Percentiles rank a stretch among this genome's conserved stretches.
These are phyloP conservation scores for Eublepharis macularius DNA, from an alignment of 2,113 vertebrate species.

Conservation along the genomic window DNA sequence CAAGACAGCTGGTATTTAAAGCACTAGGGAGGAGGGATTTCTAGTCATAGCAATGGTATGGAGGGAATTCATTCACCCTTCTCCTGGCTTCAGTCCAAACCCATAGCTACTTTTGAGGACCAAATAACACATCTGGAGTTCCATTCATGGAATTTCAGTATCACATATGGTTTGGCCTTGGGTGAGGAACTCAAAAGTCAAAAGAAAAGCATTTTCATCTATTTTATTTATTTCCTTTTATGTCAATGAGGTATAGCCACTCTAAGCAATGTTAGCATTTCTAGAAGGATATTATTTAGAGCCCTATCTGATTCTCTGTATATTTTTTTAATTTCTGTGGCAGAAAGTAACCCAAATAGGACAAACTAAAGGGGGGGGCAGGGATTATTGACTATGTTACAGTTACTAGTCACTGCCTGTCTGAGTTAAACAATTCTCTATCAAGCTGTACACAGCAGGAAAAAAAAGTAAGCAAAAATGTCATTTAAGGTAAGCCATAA, in stretches of 20 bases:
- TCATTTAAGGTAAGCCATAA: constrained; percentile 35
- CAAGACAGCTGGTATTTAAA: too few species aligned
- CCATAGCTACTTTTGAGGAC: too few species aligned
- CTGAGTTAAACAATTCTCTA: neutral
- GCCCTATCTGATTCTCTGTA: neutral
- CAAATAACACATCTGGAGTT: too few species aligned
- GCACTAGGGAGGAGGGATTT: too few species aligned
- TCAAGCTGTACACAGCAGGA: neutral
- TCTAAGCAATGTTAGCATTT: neutral
- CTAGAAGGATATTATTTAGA: neutral
- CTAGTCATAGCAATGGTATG: too few species aligned
- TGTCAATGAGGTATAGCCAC: neutral
- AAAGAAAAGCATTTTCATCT: neutral
- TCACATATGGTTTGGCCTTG: too few species aligned
- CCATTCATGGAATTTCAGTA: too few species aligned
- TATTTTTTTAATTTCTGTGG: constrained; percentile 22
- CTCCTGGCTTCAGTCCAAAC: too few species aligned
- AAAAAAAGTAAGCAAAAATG: neutral
- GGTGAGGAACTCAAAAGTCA: neutral
- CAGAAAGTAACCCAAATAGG: neutral
- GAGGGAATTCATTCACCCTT: too few species aligned
- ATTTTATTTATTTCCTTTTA: neutral
- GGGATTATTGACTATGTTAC: neutral
- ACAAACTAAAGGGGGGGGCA: neutral
- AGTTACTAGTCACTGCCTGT: neutral